Conservation (phyloP, 2,888 invertebrate genomes). For the Agrilus mali region DNA sequence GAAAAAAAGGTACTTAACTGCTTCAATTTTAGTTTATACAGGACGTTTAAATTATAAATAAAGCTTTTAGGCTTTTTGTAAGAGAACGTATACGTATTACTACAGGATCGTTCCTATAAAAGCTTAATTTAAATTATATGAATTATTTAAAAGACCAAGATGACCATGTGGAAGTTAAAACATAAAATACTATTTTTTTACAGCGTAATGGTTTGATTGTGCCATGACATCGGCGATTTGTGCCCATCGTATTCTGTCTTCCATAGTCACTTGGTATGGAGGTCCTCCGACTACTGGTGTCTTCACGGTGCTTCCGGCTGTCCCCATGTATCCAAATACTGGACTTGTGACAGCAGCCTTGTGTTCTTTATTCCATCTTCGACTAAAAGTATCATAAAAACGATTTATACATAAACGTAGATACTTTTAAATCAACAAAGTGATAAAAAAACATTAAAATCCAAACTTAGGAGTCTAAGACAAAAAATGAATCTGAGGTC, state of each 20-base stretch:
- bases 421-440: too few relatives aligned
- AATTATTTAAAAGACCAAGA: too few relatives aligned
- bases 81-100: too few relatives aligned
- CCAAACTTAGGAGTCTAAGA: not conserved
- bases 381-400: constrained; percentile 38
- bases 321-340: constrained; percentile 76
- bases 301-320: constrained; percentile 55
- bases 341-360: constrained; percentile 71
- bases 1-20: not conserved
- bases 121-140: too few relatives aligned
- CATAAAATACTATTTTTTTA: constrained; percentile 33
- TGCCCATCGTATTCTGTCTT: constrained; percentile 77
- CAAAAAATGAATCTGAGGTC: too few relatives aligned
- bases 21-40: too few relatives aligned
- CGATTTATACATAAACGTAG: too few relatives aligned
- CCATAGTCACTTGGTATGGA: constrained; percentile 65
- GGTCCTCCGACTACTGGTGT: constrained; percentile 61
- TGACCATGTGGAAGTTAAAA: not conserved
- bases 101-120: too few relatives aligned
- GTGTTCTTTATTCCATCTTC: constrained; percentile 81
- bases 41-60: too few relatives aligned
- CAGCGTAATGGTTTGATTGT: constrained; percentile 73
- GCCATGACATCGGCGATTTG: constrained; percentile 84
- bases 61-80: too few relatives aligned
- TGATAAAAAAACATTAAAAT: not conserved